Base-by-base conservation (phyloP, 2,113 vertebrate genomes). In the Alces alces region DNA sequence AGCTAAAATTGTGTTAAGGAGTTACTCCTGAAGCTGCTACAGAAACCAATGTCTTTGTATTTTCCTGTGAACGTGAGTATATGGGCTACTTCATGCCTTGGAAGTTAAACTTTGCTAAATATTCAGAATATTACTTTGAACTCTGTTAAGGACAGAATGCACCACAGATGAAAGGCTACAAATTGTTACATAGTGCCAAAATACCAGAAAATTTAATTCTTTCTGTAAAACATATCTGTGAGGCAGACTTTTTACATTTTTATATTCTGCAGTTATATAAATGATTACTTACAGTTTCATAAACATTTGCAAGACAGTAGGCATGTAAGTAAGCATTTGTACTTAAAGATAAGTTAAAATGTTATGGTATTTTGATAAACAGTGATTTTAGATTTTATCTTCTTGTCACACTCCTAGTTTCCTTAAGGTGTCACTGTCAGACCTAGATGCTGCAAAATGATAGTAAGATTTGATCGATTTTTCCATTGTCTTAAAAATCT, bases 41-140 rank as follows among this genome's bases (percentile, higher is more conserved):
- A 95, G 98, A 99, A 99, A 95, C 99, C 98, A 98, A 98, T 99
- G 99, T 99, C 99, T 99, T 98, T 99, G 98, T 99, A 98, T 98
- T 98, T 98, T 95, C 98, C 98, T 93, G 98, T 95, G 88, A 99
- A 99, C 96, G 99, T 99, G 98, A 99, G 99, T 99, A 98, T 98
- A 39, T 23, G 94, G 96, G 95, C 96, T 98, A 96, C 97, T 96
- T 97, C 89, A 58, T 76, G 94, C 93, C 25, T 97, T 96, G 91
- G 93, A 23, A 95, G 28, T 96, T 98, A 96, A 98, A 78, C 98
- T 98, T 98, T 92, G 50, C 92, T 95, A 86, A 93, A 85, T 60
- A 86, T 89, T 79, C 58, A 73, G 93, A 47, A 0, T 85, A 16
- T 23, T 91, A 1, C 93, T 93, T 88, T 95, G 89, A 47, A 0